A percentile compares a stretch with the other conserved stretches of the same genome.
phyloP scores from a whole-genome alignment of 2,797 vertebrate genomes.

The Xiphophorus birchmanni region DNA sequence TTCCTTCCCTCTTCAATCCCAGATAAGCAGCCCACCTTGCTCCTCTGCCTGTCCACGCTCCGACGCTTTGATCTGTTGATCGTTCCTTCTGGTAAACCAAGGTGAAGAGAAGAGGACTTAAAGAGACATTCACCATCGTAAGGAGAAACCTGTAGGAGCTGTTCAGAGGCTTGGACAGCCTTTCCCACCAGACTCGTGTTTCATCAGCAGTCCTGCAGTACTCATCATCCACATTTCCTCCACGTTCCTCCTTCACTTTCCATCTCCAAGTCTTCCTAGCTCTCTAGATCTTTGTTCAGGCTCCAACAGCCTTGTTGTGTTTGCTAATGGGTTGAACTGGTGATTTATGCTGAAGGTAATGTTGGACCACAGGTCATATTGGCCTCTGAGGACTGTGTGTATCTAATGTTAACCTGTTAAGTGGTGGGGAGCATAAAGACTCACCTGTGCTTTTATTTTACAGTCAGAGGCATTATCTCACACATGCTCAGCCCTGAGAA shows the following conservation, averaged over 20 bases:
- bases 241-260: neutral
- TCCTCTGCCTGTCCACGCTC: too few species aligned
- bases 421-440: neutral
- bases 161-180: too few species aligned
- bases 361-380: slow-evolving; percentile 4
- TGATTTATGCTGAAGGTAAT: neutral
- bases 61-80: too few species aligned
- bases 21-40: too few species aligned
- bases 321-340: slow-evolving; percentile 18
- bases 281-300: neutral
- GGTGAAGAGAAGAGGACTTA: too few species aligned
- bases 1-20: too few species aligned
- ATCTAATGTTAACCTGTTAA: neutral
- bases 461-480: neutral
- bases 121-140: too few species aligned
- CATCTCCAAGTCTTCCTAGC: neutral
- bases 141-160: too few species aligned
- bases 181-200: too few species aligned
- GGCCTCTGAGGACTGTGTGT: slow-evolving; percentile 9
- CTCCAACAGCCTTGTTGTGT: neutral
- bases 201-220: too few species aligned
- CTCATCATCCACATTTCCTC: too few species aligned
- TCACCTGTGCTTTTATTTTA: neutral
- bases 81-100: too few species aligned
- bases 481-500: neutral